Conservation (phyloP, 92 coral and sea anemone species). For the Ricordea florida region DNA sequence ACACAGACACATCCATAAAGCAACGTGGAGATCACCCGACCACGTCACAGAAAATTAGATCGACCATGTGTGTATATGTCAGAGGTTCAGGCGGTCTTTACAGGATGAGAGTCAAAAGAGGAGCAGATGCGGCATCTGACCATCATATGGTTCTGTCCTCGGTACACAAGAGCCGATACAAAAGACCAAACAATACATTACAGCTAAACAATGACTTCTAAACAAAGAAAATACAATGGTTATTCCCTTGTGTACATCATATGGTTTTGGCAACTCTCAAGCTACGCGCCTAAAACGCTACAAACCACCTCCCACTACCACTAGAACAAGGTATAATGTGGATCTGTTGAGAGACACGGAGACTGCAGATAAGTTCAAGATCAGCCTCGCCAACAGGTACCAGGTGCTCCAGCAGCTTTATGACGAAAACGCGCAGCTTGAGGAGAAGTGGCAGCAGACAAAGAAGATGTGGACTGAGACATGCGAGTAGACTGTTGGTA, state of each 20-base stretch:
- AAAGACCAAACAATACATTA: no score
- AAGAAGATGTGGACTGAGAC: background rate
- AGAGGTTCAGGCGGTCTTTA: background rate
- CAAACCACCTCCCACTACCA: no score
- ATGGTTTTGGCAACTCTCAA: no score
- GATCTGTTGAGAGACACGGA: background rate
- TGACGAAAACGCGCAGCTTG: background rate
- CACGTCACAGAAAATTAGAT: constrained; percentile 1
- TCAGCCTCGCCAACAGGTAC: background rate
- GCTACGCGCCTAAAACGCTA: no score
- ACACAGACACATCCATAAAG: background rate
- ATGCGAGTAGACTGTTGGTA: background rate
- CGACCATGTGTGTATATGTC: background rate
- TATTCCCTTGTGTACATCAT: no score
- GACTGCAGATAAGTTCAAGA: background rate
- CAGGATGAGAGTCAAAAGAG: constrained; percentile 11
- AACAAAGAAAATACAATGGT: no score
- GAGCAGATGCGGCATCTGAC: constrained; percentile 9
- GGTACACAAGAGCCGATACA: no score
- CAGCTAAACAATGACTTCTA: no score
- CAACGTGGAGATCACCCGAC: constrained; percentile 1
- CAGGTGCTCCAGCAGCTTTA: background rate
- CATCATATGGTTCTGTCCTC: no score
- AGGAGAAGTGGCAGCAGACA: background rate
- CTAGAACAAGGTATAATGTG: background rate